Base-by-base conservation (phyloP, 2,888 invertebrate species). In the Crioceris asparagi region DNA sequence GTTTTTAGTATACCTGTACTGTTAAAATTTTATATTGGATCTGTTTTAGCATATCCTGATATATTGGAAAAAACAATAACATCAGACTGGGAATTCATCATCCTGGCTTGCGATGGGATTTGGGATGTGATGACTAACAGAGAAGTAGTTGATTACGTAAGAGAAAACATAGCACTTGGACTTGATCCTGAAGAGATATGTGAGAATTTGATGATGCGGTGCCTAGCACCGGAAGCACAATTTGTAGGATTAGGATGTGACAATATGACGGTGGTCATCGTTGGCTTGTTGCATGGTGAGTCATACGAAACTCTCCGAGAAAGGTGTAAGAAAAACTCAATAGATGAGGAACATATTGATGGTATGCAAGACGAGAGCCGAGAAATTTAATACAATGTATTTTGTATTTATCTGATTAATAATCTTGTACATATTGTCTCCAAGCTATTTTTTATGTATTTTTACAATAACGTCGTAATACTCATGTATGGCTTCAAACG, bases 61-160 rank as follows among this genome's bases (percentile, higher is more conserved):
- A 84, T 97, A 3, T 80, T 84, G 61, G 77, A 79, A 30, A 76
- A 81, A 45, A 75, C 79, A 40, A 67, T 97, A 46, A 83, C 76
- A 27, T 74, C 80, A 10, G 88, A 93, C 44, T 91, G 91, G 82
- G 96, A 98, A 68, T 98, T 98, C 61, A 74, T 97, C 37, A 77
- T 98, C 23, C 70, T 98, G 51, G 98, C 97, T 0, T 98, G 97
- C 63, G 98, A 98, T 63, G 98, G 98, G 17, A 97, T 98, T 50
- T 98, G 98, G 97, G 98, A 98, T 64, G 97, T 97, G 16, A 74
- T 98, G 71, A 85, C 81, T 32, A 96, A 90, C 64, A 83, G 88
- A 68, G 94, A 96, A 66, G 97, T 93, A 31, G 74, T 92, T 29
- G 77, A 84, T 36, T 97, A 92, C 69, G 83, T 96, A 40, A 78